Evolutionary conservation across 2,888 invertebrate genomes (phyloP).

Genomic region (Apodemia zela): DNA sequence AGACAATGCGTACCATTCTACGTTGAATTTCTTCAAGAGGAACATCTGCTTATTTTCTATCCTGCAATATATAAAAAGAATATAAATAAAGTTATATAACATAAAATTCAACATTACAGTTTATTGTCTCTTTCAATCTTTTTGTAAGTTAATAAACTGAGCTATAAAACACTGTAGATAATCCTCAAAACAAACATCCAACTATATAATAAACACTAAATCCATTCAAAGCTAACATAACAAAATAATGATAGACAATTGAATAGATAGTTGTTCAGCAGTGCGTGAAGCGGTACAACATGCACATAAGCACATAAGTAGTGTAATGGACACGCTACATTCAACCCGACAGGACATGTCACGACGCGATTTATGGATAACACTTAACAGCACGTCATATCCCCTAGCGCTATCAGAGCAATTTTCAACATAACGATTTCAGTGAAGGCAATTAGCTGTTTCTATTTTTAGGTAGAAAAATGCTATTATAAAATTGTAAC

Average conservation of each 20-base stretch:
- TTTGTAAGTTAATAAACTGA: neutral
- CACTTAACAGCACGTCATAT: slow-evolving; percentile 64
- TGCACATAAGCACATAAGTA: slow-evolving; percentile 29
- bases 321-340: slow-evolving; percentile 49
- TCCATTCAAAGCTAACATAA: slow-evolving; percentile 20
- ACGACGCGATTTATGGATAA: slow-evolving; percentile 55
- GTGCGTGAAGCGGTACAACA: slow-evolving; percentile 26
- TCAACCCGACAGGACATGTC: slow-evolving; percentile 52
- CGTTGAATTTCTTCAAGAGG: no score
- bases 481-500: neutral
- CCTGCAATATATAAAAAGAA: no score
- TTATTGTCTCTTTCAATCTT: no score
- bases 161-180: neutral
- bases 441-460: slow-evolving; percentile 18
- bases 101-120: no score
- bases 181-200: neutral
- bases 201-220: neutral
- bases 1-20: no score
- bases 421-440: slow-evolving; percentile 16
- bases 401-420: slow-evolving; percentile 19
- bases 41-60: no score
- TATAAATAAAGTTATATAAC: no score
- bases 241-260: slow-evolving; percentile 21
- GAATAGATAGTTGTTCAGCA: slow-evolving; percentile 22
- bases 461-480: slow-evolving; percentile 6